Evolutionary conservation across 1,140 invertebrate species (phyloP).

Genomic region (Sweltsa coloradensis): DNA sequence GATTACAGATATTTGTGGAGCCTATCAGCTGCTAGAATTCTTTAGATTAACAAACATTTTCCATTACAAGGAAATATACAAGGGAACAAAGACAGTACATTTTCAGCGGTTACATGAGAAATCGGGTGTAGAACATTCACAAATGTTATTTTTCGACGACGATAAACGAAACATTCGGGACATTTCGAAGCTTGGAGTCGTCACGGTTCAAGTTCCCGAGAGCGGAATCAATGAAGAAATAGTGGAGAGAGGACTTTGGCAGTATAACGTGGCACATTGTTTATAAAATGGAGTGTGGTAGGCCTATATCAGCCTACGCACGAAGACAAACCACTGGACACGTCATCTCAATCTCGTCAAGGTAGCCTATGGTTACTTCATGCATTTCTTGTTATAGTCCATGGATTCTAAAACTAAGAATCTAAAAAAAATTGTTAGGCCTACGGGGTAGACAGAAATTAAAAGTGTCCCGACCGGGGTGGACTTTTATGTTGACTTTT

Average conservation of each 20-base stretch:
- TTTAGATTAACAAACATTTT: conserved; percentile 15
- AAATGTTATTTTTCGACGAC: conserved; percentile 37
- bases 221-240: conserved; percentile 20
- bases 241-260: conserved; percentile 17
- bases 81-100: conserved; percentile 15
- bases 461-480: too few species aligned
- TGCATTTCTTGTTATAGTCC: too few species aligned
- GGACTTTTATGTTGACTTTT: too few species aligned
- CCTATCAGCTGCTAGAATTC: conserved; percentile 17
- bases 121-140: conserved; percentile 28
- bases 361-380: too few species aligned
- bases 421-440: too few species aligned
- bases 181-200: conserved; percentile 23
- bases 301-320: too few species aligned
- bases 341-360: too few species aligned
- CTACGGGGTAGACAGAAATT: too few species aligned
- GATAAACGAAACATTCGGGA: conserved; percentile 27
- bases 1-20: conserved; percentile 17
- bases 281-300: too few species aligned
- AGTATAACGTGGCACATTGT: too few species aligned
- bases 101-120: conserved; percentile 15
- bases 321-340: too few species aligned
- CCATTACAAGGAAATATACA: conserved; percentile 17
- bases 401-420: too few species aligned
- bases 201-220: conserved; percentile 18